Evolutionary conservation across 2,888 invertebrate species (phyloP), one percentile per base, ranked within the genome.

Genomic region (Biston stratarius): DNA sequence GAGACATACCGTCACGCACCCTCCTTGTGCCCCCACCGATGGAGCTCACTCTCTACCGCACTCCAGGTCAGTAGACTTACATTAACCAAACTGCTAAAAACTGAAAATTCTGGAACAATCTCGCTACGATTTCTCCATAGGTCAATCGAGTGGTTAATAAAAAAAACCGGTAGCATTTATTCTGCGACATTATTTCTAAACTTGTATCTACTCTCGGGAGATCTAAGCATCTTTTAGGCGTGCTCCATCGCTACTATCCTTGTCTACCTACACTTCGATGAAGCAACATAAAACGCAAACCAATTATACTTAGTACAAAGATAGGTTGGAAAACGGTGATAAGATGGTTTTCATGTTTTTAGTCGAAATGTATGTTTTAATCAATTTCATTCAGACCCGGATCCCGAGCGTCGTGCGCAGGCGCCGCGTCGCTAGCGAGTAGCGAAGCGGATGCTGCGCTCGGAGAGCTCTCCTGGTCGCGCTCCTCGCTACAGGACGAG

Each of bases 41-140:
- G 96, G 95, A 69, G 95, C 94, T 6, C 94, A 95, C 65, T 96
- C 96, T 34, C 94, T 96, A 76, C 97, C 97, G 59, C 96, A 97
- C 81, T 97, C 97, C 51, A 94, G 97, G 86, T 92, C 81, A 67
- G 53, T 8, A 0, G 11, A 10, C 5, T 9, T 24, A 2, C 24
- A 24, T 24, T 3, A 24, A 24, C 24, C 11, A 3, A 12, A 12
- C 6, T 14, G 33, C 8, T 0, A 48, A 6, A 6, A n/a, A 1
- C n/a, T 1, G n/a, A n/a, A n/a, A 38, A 38, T 6, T 38, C 44
- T 44, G 44, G 44, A 12, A 44, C 44, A 44, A 0, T 5, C 38
- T 6, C 6, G 24, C 24, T 24, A 24, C 24, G 24, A 24, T 24
- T 24, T 24, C 24, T 24, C 24, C 24, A 24, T 24, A n/a, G n/a